Percentiles rank a stretch among this genome's conserved stretches.
Evolutionary conservation across 2,113 vertebrate species (phyloP).

Genomic region (Serinus canaria): DNA sequence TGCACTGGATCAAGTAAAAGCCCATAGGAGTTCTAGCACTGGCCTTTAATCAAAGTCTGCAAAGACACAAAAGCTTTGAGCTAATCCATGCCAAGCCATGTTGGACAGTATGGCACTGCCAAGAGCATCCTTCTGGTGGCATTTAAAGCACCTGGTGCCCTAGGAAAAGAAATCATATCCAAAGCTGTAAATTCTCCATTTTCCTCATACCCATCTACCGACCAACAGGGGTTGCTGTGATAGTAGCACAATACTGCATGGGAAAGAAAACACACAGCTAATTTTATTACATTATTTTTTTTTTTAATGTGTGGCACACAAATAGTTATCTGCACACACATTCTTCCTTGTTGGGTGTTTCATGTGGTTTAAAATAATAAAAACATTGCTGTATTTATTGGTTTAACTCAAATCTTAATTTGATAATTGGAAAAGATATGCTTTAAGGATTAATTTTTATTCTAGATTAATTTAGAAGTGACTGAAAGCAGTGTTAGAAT

Average conservation of each 20-base stretch:
- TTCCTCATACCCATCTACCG: constrained; percentile 23
- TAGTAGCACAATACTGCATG: constrained; percentile 29
- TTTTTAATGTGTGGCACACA: background rate
- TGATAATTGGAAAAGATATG: constrained; percentile 62
- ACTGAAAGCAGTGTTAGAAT: background rate
- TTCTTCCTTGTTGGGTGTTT: constrained; percentile 47
- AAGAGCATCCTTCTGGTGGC: constrained; percentile 79
- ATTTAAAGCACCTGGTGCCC: constrained; percentile 79
- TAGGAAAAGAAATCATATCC: constrained; percentile 54
- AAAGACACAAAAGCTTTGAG: constrained; percentile 75
- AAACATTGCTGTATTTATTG: constrained; percentile 50
- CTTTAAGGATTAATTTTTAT: constrained; percentile 57
- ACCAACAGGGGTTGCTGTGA: constrained; percentile 5
- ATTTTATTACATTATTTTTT: constrained; percentile 35
- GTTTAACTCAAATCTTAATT: constrained; percentile 64
- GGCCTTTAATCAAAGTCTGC: constrained; percentile 79
- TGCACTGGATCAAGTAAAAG: constrained; percentile 69
- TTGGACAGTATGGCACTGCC: constrained; percentile 72
- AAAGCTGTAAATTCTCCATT: constrained; percentile 26
- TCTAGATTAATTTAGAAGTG: constrained; percentile 54
- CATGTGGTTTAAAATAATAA: constrained; percentile 22
- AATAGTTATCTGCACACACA: background rate
- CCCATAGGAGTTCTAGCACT: constrained; percentile 73
- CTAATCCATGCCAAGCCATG: constrained; percentile 75
- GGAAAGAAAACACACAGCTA: background rate